Base-by-base conservation (phyloP, 2,888 invertebrate genomes). In the Calameuta pallipes region DNA sequence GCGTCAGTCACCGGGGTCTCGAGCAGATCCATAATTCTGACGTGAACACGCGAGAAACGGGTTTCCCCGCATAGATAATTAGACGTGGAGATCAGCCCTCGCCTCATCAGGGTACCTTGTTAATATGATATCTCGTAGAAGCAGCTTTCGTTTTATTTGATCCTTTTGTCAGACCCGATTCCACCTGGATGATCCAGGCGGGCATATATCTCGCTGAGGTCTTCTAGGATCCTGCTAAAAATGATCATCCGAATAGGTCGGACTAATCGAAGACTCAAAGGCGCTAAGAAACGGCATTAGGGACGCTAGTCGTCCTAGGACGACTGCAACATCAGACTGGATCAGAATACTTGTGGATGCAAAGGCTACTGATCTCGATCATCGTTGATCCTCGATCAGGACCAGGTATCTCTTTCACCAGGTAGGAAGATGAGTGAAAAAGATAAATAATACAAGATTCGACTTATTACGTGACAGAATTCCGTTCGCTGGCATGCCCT, bases 11-110 rank as follows among this genome's bases (percentile, higher is more conserved):
- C 79, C 13, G 30, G 75, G 56, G 78, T 78, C 56, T 34, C 75
- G 36, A 76, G 83, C 83, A 82, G 87, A 86, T 87, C 84, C 85
- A 82, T 85, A 87, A 87, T 87, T 87, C 84, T 83, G 86, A 85
- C 82, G 82, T 79, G 84, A 83, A 82, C 88, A 87, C 87, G 87
- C 88, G 85, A 88, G 86, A 85, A 87, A 86, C 88, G 83, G 84
- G 87, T 85, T 86, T 85, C 83, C 82, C 79, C 79, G 83, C 79
- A 82, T 82, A 80, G 85, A 87, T 87, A 88, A 88, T 88, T 88
- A 85, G 87, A 87, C 79, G 83, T 80, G 84, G 31, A 34, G 82
- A 85, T 87, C 85, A 83, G 82, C 85, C 74, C 82, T 78, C 81
- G 79, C 75, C 83, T 84, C 85, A 87, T 87, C 86, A 87, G 78